Percentiles rank a stretch among this genome's conserved stretches.
Conservation (phyloP, 2,888 invertebrate genomes). For the Latrodectus hesperus region DNA sequence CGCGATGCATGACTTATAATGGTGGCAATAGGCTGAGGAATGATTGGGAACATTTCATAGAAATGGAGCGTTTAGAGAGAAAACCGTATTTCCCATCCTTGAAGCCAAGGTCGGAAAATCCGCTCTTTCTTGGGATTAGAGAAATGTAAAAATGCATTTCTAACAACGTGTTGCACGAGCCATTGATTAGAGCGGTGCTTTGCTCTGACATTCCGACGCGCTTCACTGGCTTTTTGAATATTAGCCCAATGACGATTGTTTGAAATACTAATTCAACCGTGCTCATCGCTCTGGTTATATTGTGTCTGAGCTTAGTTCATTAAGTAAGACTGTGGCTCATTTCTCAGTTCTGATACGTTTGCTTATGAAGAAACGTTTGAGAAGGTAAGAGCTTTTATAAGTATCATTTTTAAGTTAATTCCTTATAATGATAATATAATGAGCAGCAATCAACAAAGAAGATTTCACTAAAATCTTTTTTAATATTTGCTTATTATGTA, state of each 20-base stretch:
- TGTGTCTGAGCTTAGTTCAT: too few species aligned
- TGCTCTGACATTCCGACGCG: background rate
- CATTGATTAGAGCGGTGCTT: background rate
- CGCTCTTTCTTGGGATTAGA: background rate
- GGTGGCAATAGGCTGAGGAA: slow-evolving; percentile 23
- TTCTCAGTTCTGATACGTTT: too few species aligned
- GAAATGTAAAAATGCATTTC: background rate
- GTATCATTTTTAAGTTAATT: too few species aligned
- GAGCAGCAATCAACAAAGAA: too few species aligned
- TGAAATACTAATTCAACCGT: too few species aligned
- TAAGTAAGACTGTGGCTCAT: too few species aligned
- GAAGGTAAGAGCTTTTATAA: too few species aligned
- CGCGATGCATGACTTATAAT: background rate
- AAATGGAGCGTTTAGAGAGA: slow-evolving; percentile 42
- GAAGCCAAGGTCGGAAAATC: background rate
- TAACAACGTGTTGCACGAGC: background rate
- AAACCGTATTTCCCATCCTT: background rate
- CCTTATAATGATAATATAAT: too few species aligned
- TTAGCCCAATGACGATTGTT: background rate
- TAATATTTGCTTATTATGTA: too few species aligned
- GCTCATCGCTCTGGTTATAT: too few species aligned
- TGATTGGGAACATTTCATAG: slow-evolving; percentile 38
- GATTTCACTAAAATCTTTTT: too few species aligned
- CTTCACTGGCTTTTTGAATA: background rate
- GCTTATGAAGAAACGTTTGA: too few species aligned